Percentiles rank a stretch among this genome's conserved stretches.
phyloP scores from a whole-genome alignment of 2,113 vertebrate genomes.

The Oncorhynchus tshawytscha region DNA sequence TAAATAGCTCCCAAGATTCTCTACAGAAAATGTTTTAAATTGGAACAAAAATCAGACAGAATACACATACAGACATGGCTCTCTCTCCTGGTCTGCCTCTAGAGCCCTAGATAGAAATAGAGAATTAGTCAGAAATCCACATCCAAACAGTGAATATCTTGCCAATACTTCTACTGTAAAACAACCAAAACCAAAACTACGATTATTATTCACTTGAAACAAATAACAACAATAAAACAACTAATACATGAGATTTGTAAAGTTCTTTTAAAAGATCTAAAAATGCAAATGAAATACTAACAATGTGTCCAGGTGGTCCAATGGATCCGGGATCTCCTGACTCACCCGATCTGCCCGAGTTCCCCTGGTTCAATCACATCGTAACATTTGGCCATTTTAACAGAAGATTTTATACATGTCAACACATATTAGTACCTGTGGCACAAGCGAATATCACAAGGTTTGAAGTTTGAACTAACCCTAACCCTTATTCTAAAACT shows the following conservation, averaged over 20 bases:
- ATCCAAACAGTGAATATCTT: too few relatives aligned
- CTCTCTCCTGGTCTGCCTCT: slow-evolving; percentile 70
- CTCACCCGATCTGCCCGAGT: slow-evolving; percentile 71
- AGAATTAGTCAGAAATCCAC: neutral
- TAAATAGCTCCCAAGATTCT: neutral
- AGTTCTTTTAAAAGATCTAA: too few relatives aligned
- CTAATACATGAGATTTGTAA: neutral
- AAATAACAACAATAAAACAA: neutral
- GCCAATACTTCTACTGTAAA: too few relatives aligned
- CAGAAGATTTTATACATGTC: too few relatives aligned
- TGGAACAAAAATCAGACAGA: neutral
- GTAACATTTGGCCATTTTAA: neutral
- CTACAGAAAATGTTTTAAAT: neutral
- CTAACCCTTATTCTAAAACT: too few relatives aligned
- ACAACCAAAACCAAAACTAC: too few relatives aligned
- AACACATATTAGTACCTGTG: too few relatives aligned
- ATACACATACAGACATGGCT: slow-evolving; percentile 73
- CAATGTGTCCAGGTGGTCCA: slow-evolving; percentile 77
- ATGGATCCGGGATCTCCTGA: slow-evolving; percentile 70
- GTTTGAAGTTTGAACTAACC: neutral
- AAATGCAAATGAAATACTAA: slow-evolving; percentile 42
- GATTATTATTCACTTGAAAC: neutral
- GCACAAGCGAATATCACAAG: too few relatives aligned
- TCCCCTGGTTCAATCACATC: slow-evolving; percentile 70
- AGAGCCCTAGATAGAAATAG: slow-evolving; percentile 70